phyloP scores from a whole-genome alignment of 1,140 invertebrate genomes.

The Linepithema humile region DNA sequence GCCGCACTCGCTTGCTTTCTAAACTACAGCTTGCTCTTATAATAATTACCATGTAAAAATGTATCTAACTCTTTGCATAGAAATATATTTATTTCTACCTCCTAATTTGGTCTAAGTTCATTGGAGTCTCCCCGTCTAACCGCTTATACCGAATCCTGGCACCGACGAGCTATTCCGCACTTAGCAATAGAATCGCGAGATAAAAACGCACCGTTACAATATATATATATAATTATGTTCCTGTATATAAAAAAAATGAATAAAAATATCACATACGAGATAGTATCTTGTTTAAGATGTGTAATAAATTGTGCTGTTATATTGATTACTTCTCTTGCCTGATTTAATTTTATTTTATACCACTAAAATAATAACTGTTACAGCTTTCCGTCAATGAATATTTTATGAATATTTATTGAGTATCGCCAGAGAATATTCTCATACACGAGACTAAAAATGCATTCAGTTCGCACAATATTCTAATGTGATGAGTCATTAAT shows the following conservation, averaged over 20 bases:
- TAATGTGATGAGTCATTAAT: background rate
- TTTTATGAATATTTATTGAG: constrained; percentile 35
- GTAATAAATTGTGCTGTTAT: background rate
- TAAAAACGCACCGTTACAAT: too few species aligned
- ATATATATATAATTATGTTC: too few species aligned
- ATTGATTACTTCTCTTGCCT: background rate
- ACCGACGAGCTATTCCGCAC: too few species aligned
- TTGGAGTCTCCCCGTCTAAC: too few species aligned
- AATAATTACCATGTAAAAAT: too few species aligned
- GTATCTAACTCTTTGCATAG: too few species aligned
- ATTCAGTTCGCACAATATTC: constrained; percentile 2
- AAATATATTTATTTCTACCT: too few species aligned
- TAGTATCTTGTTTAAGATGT: background rate
- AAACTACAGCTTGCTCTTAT: too few species aligned
- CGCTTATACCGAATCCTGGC: too few species aligned
- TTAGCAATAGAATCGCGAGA: too few species aligned
- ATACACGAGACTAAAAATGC: background rate
- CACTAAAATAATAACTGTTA: constrained; percentile 20
- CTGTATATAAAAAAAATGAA: background rate
- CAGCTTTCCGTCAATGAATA: constrained; percentile 15
- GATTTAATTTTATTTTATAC: constrained; percentile 26
- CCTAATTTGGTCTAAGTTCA: too few species aligned
- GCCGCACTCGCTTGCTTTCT: too few species aligned
- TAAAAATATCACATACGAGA: background rate
- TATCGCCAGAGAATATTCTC: constrained; percentile 6